Evolutionary conservation across 2,888 invertebrate genomes (phyloP), one percentile per base, ranked within the genome.

Genomic region (Hanleya hanleyi): DNA sequence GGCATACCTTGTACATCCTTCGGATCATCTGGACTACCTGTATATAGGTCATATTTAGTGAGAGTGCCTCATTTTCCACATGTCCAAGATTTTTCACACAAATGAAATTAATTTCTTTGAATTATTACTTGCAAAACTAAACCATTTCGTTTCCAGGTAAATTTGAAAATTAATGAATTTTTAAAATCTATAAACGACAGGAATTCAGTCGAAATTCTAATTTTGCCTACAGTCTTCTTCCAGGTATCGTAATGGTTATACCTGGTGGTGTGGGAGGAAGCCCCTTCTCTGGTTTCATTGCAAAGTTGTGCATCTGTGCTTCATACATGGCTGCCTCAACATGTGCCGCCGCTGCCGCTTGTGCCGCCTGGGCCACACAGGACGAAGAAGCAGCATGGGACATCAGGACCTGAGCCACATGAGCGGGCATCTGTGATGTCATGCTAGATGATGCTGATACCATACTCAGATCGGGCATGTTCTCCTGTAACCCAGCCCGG

Each of bases 261-360:
- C 84, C 84, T 78, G 84, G 84, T 18, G 84, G 84, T 3, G 84
- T 84, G 4, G 83, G 83, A 29, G 84, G 84, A 67, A 84, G 72
- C 1, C 57, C 57, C 69, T 83, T 83, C 67, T 84, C 84, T 62
- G 80, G 76, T 77, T 84, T 84, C 68, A 84, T 67, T 18, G 47
- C 47, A 57, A 29, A 57, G 22, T 32, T 32, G 15, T 32, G 22
- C 22, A 29, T 29, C 4, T 57, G 57, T 4, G 29, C 57, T 32
- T 57, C 57, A 9, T 57, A 57, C 72, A 81, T 72, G 18, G 77
- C 80, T 26, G 76, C 77, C 15, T 72, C 75, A 7, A 77, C 78
- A 1, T 32, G 6, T 37, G 80, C 76, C 9, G 71, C 62, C 57
- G 29, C 29, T 32, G 29, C 29, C 57, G 29, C 15, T 26, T 57